These are phyloP conservation scores for Urosaurus nigricauda DNA, from an alignment of 2,797 vertebrate genomes.

Conservation along the genomic window DNA sequence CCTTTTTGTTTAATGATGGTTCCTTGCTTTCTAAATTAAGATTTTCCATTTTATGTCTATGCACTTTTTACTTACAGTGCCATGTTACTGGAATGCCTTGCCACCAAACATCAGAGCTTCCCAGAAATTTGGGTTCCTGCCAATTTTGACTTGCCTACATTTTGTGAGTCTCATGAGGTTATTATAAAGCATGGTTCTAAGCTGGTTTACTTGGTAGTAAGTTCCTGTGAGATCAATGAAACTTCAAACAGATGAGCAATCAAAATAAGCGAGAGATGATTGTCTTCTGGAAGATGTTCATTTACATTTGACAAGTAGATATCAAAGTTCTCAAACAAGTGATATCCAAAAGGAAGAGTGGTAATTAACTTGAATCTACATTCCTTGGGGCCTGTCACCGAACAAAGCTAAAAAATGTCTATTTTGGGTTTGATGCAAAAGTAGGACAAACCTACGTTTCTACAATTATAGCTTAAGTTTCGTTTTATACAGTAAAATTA, in stretches of 20 bases:
- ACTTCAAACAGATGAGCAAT: not conserved
- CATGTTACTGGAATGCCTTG: not conserved
- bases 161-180: not conserved
- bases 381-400: not conserved
- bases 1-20: not conserved
- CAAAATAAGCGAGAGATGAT: not conserved
- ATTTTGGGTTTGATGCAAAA: slow-evolving; percentile 19
- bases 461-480: slow-evolving; percentile 23
- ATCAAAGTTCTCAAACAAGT: not conserved
- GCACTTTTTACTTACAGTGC: not conserved
- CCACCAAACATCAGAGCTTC: not conserved
- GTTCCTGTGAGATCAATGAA: not conserved
- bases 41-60: not conserved
- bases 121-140: not conserved
- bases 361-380: slow-evolving; percentile 24
- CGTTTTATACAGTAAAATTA: slow-evolving; percentile 4
- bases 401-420: slow-evolving; percentile 17
- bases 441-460: slow-evolving; percentile 28
- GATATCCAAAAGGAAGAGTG: slow-evolving; percentile 9
- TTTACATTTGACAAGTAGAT: not conserved
- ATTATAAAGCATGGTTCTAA: not conserved
- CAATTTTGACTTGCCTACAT: not conserved
- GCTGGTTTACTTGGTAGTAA: slow-evolving; percentile 8
- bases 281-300: not conserved
- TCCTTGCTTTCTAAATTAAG: not conserved